Evolutionary conservation across 2,113 vertebrate species (phyloP).

Genomic region (Echinops telfairi): DNA sequence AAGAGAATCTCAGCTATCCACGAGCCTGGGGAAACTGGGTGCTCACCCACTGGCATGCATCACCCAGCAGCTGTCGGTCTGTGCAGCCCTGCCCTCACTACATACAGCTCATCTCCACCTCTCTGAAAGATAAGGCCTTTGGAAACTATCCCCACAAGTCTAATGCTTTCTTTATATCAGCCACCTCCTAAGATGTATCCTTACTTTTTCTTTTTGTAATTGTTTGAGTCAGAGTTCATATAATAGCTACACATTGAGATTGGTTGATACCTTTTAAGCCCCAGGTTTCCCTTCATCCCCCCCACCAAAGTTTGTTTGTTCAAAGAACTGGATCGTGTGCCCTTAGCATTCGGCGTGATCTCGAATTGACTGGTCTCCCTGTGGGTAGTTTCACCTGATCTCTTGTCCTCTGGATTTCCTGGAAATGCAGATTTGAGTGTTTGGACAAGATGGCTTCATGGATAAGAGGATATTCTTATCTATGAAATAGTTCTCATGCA

Average conservation of each 20-base stretch:
- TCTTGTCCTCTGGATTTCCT: background rate
- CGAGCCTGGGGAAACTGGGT: background rate
- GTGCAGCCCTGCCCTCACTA: background rate
- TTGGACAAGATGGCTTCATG: constrained; percentile 39
- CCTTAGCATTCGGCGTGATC: background rate
- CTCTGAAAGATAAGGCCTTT: constrained; percentile 11
- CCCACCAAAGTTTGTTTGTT: background rate
- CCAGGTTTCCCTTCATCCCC: constrained; percentile 31
- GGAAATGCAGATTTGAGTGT: background rate
- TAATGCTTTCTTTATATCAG: constrained; percentile 11
- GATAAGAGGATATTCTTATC: background rate
- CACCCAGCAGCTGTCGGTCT: background rate
- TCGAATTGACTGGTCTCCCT: background rate
- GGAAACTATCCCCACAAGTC: constrained; percentile 1
- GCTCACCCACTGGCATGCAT: background rate
- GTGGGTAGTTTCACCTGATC: background rate
- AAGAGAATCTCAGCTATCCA: background rate
- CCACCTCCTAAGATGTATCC: background rate
- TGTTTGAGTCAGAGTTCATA: background rate
- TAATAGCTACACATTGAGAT: background rate
- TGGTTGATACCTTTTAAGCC: background rate
- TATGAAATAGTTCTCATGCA: background rate
- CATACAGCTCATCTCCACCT: background rate
- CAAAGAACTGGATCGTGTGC: constrained; percentile 20
- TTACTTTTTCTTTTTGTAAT: background rate